Evolutionary conservation across 2,113 vertebrate genomes (phyloP), one percentile per base, ranked within the genome.

Genomic region (Pygoscelis adeliae): DNA sequence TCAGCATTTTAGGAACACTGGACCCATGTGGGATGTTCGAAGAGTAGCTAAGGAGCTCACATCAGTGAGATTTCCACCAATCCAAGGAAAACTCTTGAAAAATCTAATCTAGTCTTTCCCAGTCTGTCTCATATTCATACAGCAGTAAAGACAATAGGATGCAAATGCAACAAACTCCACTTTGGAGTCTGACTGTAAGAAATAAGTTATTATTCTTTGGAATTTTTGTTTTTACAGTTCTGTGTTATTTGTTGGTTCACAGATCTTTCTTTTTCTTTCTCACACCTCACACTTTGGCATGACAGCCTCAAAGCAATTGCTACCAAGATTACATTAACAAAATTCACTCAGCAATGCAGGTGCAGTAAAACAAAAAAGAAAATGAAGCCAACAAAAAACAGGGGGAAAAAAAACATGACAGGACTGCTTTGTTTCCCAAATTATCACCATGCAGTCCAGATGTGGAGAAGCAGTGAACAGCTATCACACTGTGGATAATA

Each of bases 331-430:
- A 40, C 26, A 66, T 83, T 90, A 92, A 63, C 27, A 90, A 93
- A 86, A 92, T 4, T 89, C 87, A 70, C 11, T 32, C 62, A 93
- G 23, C 21, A 70, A 47, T 63, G 26, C 59, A 87, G 76, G 14
- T 92, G 22, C 26, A 71, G 42, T 63, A 91, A 84, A 87, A 96
- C 12, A 89, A 87, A 95, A 89, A 56, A 20, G 23, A 89, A 96
- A 95, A 87, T 25, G 15, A 89, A 94, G 81, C 49, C n/a, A 87
- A 71, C 9, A 83, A 77, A 81, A 92, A 76, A 0, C n/a, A 90
- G 34, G 36, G 85, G 53, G 17, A 66, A 69, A 47, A 66, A 74
- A 80, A 80, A 3, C 15, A 26, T n/a, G 16, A 93, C 16, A 74
- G n/a, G 88, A 66, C 18, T 67, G 10, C 16, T 94, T 84, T 78